Conservation (phyloP, 2,797 vertebrate species). For the Peromyscus nudipes region DNA sequence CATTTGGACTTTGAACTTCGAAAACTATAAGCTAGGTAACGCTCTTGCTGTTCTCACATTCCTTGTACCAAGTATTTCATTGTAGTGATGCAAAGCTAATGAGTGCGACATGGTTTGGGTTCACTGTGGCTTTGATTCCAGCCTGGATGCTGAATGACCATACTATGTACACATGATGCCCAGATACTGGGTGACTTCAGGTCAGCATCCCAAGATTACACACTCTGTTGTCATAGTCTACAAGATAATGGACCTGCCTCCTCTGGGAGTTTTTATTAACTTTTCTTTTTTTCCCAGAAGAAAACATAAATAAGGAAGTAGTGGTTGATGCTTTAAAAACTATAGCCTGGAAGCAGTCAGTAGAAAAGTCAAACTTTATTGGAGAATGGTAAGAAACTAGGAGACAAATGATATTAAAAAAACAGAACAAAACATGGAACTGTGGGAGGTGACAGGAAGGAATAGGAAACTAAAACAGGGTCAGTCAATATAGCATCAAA, state of each 20-base stretch:
- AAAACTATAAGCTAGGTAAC: not conserved
- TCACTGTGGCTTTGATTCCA: slow-evolving; percentile 12
- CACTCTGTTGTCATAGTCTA: not conserved
- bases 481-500: not conserved
- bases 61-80: not conserved
- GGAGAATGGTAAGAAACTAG: not conserved
- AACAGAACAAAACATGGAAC: too few species aligned
- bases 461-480: not conserved
- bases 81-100: not conserved
- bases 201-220: not conserved
- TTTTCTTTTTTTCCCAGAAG: not conserved
- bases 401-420: not conserved
- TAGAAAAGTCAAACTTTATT: slow-evolving; percentile 35
- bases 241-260: not conserved
- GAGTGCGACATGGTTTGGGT: not conserved
- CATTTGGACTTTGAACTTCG: not conserved
- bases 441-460: not conserved
- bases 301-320: not conserved
- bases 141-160: not conserved
- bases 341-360: not conserved
- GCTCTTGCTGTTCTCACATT: not conserved
- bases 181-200: not conserved
- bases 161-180: not conserved
- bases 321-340: slow-evolving; percentile 11
- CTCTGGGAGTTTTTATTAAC: not conserved